phyloP scores from a whole-genome alignment of 2,113 vertebrate species.

The Corythornis madagascariensis region DNA sequence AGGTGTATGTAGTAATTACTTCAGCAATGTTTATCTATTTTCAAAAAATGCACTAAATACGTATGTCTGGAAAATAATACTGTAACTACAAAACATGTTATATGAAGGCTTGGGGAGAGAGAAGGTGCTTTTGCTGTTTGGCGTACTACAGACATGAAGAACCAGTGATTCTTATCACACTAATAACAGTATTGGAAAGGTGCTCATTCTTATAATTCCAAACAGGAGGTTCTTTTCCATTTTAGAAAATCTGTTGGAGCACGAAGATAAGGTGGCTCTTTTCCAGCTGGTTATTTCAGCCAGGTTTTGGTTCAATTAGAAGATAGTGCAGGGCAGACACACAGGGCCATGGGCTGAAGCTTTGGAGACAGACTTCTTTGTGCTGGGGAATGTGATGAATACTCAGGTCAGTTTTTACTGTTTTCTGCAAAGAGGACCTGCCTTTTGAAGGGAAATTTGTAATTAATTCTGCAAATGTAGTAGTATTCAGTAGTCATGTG shows the following conservation, averaged over 20 bases:
- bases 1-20: conserved; percentile 70
- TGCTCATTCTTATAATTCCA: conserved; percentile 27
- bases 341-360: not conserved
- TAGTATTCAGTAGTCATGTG: not conserved
- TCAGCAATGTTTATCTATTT: conserved; percentile 60
- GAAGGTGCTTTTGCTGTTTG: conserved; percentile 4
- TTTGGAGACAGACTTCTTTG: not conserved
- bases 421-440: not conserved
- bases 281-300: conserved; percentile 23
- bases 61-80: conserved; percentile 44
- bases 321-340: not conserved
- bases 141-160: conserved; percentile 40
- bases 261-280: conserved; percentile 26
- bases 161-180: conserved; percentile 45
- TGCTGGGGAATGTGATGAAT: not conserved
- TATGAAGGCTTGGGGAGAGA: conserved; percentile 19
- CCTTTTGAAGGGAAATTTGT: not conserved
- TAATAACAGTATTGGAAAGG: conserved; percentile 15
- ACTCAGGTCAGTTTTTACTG: not conserved
- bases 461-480: not conserved
- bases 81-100: conserved; percentile 28
- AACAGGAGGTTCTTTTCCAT: conserved; percentile 34
- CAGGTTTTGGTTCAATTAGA: not conserved
- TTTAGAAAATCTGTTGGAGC: conserved; percentile 39
- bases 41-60: conserved; percentile 53